Percentiles rank a stretch among this genome's conserved stretches.
phyloP scores from a whole-genome alignment of 2,797 vertebrate species.

The Ispidina picta region DNA sequence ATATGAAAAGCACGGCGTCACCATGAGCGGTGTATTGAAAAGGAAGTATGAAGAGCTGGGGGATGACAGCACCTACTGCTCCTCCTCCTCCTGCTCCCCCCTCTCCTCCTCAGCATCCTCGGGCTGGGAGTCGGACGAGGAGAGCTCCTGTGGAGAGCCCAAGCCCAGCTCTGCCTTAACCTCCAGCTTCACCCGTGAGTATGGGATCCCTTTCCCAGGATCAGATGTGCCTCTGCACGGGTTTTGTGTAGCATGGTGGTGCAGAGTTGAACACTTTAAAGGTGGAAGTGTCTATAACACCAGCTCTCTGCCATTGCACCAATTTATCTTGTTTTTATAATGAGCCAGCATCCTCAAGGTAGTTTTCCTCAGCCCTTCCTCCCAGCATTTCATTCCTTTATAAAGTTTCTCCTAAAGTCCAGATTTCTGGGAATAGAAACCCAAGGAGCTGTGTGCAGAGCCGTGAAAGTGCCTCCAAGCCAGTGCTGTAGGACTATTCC shows the following conservation, averaged over 20 bases:
- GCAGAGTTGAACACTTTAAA: not conserved
- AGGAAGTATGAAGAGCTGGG: constrained; percentile 96
- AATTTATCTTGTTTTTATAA: not conserved
- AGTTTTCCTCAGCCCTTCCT: not conserved
- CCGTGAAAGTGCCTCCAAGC: not conserved
- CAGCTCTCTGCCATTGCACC: not conserved
- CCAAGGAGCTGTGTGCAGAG: not conserved
- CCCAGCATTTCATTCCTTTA: not conserved
- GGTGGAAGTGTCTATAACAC: accelerated
- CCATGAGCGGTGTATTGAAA: constrained; percentile 94
- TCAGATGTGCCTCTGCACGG: accelerated
- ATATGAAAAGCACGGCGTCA: constrained; percentile 58
- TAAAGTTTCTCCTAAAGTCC: not conserved
- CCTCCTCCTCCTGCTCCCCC: constrained; percentile 80
- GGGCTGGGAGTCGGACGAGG: constrained; percentile 90
- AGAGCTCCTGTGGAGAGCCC: constrained; percentile 84
- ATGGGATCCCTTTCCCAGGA: not conserved
- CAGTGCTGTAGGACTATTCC: not conserved
- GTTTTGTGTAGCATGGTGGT: not conserved
- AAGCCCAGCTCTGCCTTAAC: constrained; percentile 83
- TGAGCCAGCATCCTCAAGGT: not conserved
- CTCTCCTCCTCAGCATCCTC: constrained; percentile 86
- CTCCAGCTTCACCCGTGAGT: constrained; percentile 88
- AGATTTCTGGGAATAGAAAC: not conserved
- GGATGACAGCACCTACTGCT: constrained; percentile 89